A percentile compares a stretch with the other conserved stretches of the same genome.
Evolutionary conservation across 2,888 invertebrate genomes (phyloP).

Genomic region (Plusia festucae): DNA sequence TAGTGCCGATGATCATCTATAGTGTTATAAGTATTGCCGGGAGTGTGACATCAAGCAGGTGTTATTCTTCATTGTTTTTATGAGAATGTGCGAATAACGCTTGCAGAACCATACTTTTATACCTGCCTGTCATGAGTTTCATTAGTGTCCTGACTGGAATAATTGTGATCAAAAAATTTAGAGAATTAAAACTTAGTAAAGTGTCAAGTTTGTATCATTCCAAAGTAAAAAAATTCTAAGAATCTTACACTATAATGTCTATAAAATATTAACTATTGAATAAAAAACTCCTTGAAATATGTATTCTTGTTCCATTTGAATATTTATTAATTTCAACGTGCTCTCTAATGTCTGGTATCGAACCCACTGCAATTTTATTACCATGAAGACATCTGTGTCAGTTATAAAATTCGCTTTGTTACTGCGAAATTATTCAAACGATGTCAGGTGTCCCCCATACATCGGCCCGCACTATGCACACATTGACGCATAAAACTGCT

Average conservation of each 20-base stretch:
- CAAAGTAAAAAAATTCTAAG: too few species aligned
- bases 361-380: slow-evolving; percentile 69
- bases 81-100: slow-evolving; percentile 7
- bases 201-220: too few species aligned
- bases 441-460: slow-evolving; percentile 81
- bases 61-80: slow-evolving; percentile 5
- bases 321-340: slow-evolving; percentile 22
- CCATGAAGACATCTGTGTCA: slow-evolving; percentile 74
- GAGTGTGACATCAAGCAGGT: slow-evolving; percentile 16
- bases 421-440: slow-evolving; percentile 84
- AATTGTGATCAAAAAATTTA: too few species aligned
- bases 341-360: slow-evolving; percentile 43
- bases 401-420: slow-evolving; percentile 78
- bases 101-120: not conserved
- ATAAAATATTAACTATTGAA: not conserved
- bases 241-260: not conserved
- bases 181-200: too few species aligned
- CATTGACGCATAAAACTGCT: slow-evolving; percentile 64
- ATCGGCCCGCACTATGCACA: slow-evolving; percentile 70
- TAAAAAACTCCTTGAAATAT: not conserved
- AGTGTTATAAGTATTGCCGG: slow-evolving; percentile 19
- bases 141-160: not conserved
- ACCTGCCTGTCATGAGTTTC: slow-evolving; percentile 3
- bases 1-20: slow-evolving; percentile 11
- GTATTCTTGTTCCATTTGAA: not conserved